phyloP scores from a whole-genome alignment of 2,113 vertebrate genomes.

The Lutjanus erythropterus region DNA sequence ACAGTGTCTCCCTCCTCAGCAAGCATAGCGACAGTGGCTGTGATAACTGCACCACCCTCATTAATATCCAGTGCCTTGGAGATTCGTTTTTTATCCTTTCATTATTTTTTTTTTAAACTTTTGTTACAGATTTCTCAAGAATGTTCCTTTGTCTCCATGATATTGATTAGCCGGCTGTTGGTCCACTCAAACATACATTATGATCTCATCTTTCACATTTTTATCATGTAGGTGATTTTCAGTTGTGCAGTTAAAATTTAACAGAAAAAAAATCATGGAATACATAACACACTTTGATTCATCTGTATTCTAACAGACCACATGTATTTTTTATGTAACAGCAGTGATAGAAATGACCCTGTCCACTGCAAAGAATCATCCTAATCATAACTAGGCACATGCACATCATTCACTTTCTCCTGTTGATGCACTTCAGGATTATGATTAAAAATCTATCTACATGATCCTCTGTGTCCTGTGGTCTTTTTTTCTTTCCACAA shows the following conservation, averaged over 20 bases:
- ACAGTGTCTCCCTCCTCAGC: not conserved
- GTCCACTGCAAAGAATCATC: not conserved
- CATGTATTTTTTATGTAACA: not conserved
- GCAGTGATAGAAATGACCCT: not conserved
- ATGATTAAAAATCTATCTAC: not conserved
- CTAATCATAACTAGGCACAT: conserved; percentile 7
- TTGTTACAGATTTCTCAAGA: not conserved
- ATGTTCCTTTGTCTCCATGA: not conserved
- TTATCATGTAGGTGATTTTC: not conserved
- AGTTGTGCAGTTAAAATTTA: not conserved
- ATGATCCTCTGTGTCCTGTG: not conserved
- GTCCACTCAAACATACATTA: too few species aligned
- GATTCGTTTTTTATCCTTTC: not conserved
- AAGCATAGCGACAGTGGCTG: too few species aligned
- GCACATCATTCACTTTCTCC: not conserved
- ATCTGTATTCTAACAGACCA: not conserved
- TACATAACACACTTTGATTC: not conserved
- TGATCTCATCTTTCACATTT: not conserved
- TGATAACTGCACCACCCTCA: not conserved
- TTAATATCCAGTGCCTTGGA: not conserved
- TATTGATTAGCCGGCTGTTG: not conserved
- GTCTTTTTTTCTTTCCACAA: not conserved
- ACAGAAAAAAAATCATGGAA: not conserved
- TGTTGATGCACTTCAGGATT: not conserved
- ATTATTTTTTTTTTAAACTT: not conserved